Conservation (phyloP, 2,113 vertebrate genomes). For the Lamprotornis superbus region DNA sequence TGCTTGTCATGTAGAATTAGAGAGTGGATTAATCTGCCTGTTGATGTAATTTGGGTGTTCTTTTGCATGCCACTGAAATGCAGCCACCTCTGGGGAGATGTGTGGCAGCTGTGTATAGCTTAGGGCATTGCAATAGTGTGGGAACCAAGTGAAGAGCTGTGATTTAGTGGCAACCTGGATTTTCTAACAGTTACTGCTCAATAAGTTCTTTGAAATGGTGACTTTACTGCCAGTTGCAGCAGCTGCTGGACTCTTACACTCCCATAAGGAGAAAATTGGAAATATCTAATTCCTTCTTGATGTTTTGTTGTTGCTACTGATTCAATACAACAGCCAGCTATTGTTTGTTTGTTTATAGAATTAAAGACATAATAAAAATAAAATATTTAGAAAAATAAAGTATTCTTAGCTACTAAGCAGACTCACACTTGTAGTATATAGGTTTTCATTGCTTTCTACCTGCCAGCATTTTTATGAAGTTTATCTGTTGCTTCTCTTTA, state of each 20-base stretch:
- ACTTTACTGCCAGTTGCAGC: constrained; percentile 47
- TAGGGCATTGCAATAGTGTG: constrained; percentile 39
- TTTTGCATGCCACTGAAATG: constrained; percentile 27
- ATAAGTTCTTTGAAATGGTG: constrained; percentile 54
- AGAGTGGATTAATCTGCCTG: constrained; percentile 3
- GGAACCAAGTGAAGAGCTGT: constrained; percentile 41
- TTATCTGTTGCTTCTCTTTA: not conserved
- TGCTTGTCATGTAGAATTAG: not conserved
- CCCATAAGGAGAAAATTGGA: constrained; percentile 41
- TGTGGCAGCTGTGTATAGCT: constrained; percentile 46
- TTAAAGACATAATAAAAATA: not conserved
- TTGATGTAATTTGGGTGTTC: constrained; percentile 11
- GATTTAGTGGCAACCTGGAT: constrained; percentile 48
- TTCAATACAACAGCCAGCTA: not conserved
- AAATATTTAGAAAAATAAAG: not conserved
- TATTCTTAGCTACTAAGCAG: not conserved
- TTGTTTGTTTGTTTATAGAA: not conserved
- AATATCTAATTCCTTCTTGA: constrained; percentile 20
- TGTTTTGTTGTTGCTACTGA: not conserved
- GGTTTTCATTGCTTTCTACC: not conserved
- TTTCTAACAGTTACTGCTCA: constrained; percentile 47
- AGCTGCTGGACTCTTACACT: constrained; percentile 29
- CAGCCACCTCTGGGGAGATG: constrained; percentile 55
- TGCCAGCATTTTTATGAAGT: not conserved
- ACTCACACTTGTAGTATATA: not conserved